Conservation (phyloP, 1,140 invertebrate species). For the Lordiphosa clarofinis region DNA sequence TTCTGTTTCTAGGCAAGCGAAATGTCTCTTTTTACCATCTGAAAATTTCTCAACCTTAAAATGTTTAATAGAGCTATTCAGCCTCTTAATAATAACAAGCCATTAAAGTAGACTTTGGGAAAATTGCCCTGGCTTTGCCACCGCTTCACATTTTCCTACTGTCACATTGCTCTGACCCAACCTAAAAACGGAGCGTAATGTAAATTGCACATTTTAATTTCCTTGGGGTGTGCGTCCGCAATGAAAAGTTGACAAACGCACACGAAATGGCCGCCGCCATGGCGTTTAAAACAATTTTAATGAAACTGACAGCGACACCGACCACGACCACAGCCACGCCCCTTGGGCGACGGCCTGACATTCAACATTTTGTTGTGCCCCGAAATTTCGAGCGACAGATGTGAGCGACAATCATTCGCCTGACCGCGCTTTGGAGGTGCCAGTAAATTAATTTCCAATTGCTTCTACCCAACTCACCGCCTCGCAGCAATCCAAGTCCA, state of each 20-base stretch:
- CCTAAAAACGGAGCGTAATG: constrained; percentile 29
- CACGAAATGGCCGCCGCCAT: constrained; percentile 48
- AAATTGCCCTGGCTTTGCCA: constrained; percentile 26
- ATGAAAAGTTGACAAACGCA: constrained; percentile 38
- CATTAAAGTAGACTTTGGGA: constrained; percentile 3
- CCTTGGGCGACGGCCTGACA: constrained; percentile 3
- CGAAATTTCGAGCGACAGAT: constrained; percentile 7
- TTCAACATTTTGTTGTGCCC: neutral
- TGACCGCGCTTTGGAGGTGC: constrained; percentile 11
- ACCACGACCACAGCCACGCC: constrained; percentile 15
- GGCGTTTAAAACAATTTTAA: constrained; percentile 61
- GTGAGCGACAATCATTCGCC: constrained; percentile 26
- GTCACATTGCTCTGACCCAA: constrained; percentile 1
- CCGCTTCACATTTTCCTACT: constrained; percentile 3
- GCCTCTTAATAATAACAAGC: too few relatives aligned
- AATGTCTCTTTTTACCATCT: too few relatives aligned
- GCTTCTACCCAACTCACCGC: constrained; percentile 84
- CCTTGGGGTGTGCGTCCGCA: constrained; percentile 47
- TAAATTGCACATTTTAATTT: constrained; percentile 75
- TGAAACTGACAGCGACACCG: constrained; percentile 51
- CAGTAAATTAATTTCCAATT: constrained; percentile 4
- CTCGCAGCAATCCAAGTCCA: constrained; percentile 92
- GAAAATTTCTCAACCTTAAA: too few relatives aligned
- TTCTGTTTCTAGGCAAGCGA: too few relatives aligned
- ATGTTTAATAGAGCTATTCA: too few relatives aligned